phyloP scores from a whole-genome alignment of 2,797 vertebrate species.

The Sebastolobus altivelis region DNA sequence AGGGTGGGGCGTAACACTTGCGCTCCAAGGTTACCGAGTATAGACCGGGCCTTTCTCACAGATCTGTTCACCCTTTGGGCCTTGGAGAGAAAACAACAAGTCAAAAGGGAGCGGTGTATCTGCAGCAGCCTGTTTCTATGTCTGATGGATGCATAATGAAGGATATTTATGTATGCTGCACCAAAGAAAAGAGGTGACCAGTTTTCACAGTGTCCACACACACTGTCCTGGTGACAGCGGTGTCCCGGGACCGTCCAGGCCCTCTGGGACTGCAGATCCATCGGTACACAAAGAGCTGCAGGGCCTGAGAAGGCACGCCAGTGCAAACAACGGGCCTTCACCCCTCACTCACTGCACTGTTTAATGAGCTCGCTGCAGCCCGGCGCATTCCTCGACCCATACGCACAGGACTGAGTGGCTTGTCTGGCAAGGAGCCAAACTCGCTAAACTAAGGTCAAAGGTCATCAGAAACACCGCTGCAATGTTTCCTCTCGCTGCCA shows the following conservation, averaged over 20 bases:
- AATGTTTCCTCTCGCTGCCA: conserved; percentile 51
- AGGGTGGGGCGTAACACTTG: conserved; percentile 21
- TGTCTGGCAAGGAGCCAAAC: conserved; percentile 67
- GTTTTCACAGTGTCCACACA: conserved; percentile 18
- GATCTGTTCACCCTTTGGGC: conserved; percentile 39
- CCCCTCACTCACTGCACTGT: conserved; percentile 65
- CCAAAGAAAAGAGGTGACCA: not conserved
- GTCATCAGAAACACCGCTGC: conserved; percentile 59
- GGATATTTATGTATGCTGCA: conserved; percentile 1
- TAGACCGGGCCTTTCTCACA: conserved; percentile 48
- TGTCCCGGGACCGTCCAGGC: conserved; percentile 2
- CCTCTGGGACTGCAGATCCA: conserved; percentile 17
- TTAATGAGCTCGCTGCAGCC: conserved; percentile 76
- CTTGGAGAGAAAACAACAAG: conserved; percentile 25
- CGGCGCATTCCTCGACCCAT: conserved; percentile 69
- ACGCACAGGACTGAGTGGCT: conserved; percentile 57
- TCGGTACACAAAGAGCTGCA: conserved; percentile 49
- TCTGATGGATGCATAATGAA: conserved; percentile 8
- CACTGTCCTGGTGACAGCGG: conserved; percentile 36
- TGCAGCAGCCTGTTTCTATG: conserved; percentile 16
- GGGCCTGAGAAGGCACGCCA: conserved; percentile 63
- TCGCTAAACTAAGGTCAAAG: conserved; percentile 67
- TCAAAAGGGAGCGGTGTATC: conserved; percentile 12
- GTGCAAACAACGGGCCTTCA: conserved; percentile 73
- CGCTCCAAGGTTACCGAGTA: conserved; percentile 50